Evolutionary conservation across 2,888 invertebrate species (phyloP).

Genomic region (Cataglyphis albicans): DNA sequence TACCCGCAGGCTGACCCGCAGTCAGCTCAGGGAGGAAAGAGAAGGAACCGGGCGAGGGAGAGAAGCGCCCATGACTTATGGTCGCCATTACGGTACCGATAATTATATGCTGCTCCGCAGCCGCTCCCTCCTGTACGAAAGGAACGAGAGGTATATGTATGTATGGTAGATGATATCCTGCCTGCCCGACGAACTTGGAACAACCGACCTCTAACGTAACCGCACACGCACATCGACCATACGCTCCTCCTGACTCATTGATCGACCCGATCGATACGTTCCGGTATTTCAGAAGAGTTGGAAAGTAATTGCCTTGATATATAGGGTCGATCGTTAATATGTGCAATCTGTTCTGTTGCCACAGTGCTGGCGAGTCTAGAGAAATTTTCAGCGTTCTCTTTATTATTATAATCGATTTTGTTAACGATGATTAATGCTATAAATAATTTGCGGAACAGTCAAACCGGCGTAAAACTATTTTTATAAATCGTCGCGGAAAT

Average conservation of each 20-base stretch:
- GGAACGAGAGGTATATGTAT: slow-evolving; percentile 71
- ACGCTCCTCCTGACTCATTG: slow-evolving; percentile 78
- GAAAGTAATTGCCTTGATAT: slow-evolving; percentile 56
- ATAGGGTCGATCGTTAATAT: slow-evolving; percentile 40
- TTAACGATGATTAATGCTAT: slow-evolving; percentile 16
- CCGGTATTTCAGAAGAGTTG: slow-evolving; percentile 64
- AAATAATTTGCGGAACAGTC: slow-evolving; percentile 7
- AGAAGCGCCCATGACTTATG: slow-evolving; percentile 86
- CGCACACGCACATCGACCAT: slow-evolving; percentile 63
- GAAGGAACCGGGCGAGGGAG: slow-evolving; percentile 76
- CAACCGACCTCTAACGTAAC: slow-evolving; percentile 62
- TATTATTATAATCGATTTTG: slow-evolving; percentile 19
- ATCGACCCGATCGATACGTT: slow-evolving; percentile 77
- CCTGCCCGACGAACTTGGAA: slow-evolving; percentile 73
- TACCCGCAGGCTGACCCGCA: slow-evolving; percentile 81
- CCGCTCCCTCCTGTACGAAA: slow-evolving; percentile 81
- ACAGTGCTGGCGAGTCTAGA: background rate
- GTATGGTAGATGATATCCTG: slow-evolving; percentile 83
- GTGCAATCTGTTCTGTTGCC: slow-evolving; percentile 31
- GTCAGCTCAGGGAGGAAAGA: slow-evolving; percentile 71
- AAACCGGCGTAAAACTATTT: background rate
- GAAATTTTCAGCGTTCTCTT: background rate
- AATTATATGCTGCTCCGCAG: slow-evolving; percentile 85
- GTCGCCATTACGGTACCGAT: slow-evolving; percentile 84
- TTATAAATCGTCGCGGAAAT: background rate